Base-by-base conservation (phyloP, 2,888 invertebrate species). In the Dione vanillae region DNA sequence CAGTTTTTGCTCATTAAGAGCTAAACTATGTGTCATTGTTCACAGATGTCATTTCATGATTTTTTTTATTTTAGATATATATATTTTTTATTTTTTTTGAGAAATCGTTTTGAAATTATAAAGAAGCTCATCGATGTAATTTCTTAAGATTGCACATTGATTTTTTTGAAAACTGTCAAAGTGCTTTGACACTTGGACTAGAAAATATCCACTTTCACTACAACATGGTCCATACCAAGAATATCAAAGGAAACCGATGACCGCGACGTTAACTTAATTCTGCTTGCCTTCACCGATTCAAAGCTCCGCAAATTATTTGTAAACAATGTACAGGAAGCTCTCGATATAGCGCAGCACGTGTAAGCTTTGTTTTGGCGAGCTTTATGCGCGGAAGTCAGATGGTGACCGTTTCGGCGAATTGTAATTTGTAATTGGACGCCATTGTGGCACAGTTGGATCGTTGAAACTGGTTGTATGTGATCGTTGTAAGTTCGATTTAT, bases 271-370 rank as follows among this genome's bases (percentile, higher is more conserved):
- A 77, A 78, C 76, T 79, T 81, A 81, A 82, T 80, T 76, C 76
- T 78, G 82, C 84, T 83, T 82, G 74, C 75, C 79, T 79, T 77
- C 75, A 76, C 75, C 77, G 81, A 82, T 79, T 81, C 81, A 80
- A 81, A 82, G 82, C 80, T 75, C 71, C 73, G 79, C 77, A 79
- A 83, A 83, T 82, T 82, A 82, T 85, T 83, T 80, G 85, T 85
- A 85, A 86, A 86, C 85, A 74, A 75, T 76, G 79, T 82, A 78
- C 81, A 79, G 84, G 84, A 85, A 85, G 83, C 75, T 79, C 79
- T 75, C 75, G 78, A 81, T 80, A 81, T 80, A 82, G 77, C 79
- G 71, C 71, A 76, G 81, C 85, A 85, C 86, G 86, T 86, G 85
- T 81, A 65, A 70, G 73, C 72, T 78, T 77, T 79, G 79, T 79